Conservation (phyloP, 2,113 vertebrate species). For the Nyctereutes procyonoides region DNA sequence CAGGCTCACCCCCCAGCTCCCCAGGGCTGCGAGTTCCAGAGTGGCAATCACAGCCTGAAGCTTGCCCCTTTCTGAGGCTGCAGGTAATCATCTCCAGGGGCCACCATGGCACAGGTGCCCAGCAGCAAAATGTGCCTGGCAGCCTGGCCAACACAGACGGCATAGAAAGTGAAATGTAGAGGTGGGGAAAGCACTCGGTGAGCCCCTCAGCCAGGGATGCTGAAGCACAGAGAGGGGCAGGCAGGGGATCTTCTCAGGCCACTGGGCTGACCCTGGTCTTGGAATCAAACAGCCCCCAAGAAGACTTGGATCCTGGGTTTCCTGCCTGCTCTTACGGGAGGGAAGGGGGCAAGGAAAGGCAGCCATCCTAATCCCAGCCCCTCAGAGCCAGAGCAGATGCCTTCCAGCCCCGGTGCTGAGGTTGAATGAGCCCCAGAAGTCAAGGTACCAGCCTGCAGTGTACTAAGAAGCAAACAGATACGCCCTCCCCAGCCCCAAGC, state of each 20-base stretch:
- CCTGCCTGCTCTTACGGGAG: background rate
- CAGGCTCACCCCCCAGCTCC: background rate
- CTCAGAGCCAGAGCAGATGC: background rate
- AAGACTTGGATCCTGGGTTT: background rate
- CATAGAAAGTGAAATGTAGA: accelerated
- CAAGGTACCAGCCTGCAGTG: background rate
- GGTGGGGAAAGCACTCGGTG: background rate
- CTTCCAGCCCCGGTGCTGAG: background rate
- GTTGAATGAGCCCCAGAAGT: background rate
- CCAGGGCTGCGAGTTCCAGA: background rate
- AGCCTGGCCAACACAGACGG: background rate
- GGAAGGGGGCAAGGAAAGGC: background rate
- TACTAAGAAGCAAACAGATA: background rate
- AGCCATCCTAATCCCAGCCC: background rate
- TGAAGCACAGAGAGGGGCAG: background rate
- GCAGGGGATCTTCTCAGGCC: background rate
- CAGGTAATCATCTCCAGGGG: background rate
- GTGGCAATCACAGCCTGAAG: accelerated
- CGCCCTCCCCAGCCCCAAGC: background rate
- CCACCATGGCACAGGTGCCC: background rate
- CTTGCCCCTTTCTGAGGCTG: background rate
- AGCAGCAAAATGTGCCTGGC: background rate
- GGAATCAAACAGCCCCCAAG: background rate
- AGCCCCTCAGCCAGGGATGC: background rate
- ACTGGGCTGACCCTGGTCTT: background rate